Evolutionary conservation across 2,888 invertebrate species (phyloP).

Genomic region (Scelioninae gen. 2): DNA sequence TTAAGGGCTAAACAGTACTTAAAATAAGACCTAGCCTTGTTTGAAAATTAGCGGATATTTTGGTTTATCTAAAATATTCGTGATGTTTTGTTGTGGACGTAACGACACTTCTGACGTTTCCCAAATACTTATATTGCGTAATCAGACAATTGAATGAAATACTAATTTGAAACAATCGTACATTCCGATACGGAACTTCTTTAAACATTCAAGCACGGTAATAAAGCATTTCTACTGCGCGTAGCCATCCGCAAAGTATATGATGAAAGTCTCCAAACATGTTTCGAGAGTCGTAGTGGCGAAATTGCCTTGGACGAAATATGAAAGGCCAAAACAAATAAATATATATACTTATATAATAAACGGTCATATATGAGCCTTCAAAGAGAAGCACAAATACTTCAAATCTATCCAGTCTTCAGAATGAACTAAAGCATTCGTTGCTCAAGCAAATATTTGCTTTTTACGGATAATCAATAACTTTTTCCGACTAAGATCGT

Average conservation of each 20-base stretch:
- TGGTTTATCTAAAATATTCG: too few relatives aligned
- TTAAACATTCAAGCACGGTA: neutral
- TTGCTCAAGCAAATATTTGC: constrained; percentile 37
- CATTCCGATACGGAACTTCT: too few relatives aligned
- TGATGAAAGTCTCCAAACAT: neutral
- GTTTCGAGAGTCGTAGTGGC: constrained; percentile 9
- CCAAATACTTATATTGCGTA: too few relatives aligned
- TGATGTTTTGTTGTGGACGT: too few relatives aligned
- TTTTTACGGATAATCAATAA: constrained; percentile 32
- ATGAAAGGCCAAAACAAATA: constrained; percentile 41
- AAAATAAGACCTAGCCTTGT: too few relatives aligned
- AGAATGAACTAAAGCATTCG: constrained; percentile 35
- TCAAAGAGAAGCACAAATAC: constrained; percentile 51
- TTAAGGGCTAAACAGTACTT: too few relatives aligned
- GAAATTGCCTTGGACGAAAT: constrained; percentile 48
- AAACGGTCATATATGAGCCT: constrained; percentile 36
- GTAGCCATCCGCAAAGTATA: constrained; percentile 1
- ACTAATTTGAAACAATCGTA: too few relatives aligned
- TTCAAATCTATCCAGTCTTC: constrained; percentile 27
- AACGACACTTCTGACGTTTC: too few relatives aligned
- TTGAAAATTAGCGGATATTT: too few relatives aligned
- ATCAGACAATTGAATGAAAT: too few relatives aligned
- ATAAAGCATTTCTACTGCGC: constrained; percentile 5
- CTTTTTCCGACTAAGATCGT: constrained; percentile 11
- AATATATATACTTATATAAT: constrained; percentile 44